Evolutionary conservation across 2,797 vertebrate genomes (phyloP), one percentile per base, ranked within the genome.

Genomic region (Microcaecilia unicolor): DNA sequence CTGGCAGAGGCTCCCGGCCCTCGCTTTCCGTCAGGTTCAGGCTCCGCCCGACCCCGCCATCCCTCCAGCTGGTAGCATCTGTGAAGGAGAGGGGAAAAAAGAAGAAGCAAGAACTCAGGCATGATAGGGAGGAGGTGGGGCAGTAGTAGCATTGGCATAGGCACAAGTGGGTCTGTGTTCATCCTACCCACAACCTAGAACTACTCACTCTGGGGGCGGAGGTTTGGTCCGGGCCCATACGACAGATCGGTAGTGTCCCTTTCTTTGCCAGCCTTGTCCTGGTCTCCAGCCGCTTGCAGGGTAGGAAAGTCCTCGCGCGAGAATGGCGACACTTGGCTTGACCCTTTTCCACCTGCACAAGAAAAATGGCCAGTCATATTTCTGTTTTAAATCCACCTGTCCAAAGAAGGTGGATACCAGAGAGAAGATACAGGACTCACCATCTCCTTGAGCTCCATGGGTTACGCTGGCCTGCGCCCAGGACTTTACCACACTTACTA

Each of bases 291-390:
- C 72, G 92, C 90, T 86, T 92, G 90, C 86, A 96, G 90, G 87
- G 88, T 93, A 87, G 92, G 92, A 94, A 96, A 96, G 92, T 96
- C 92, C 92, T 96, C 92, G 80, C 91, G 91, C 91, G 91, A 96
- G 92, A 96, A 96, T 87, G 90, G 92, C 78, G 89, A 94, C 70
- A 68, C 92, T 93, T 83, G 91, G 91, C 70, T 94, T 92, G 80
- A 93, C 93, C 70, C 91, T 91, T 85, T 93, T 93, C 91, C 90
- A 92, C 89, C 91, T 95, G 25, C 33, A 23, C 4, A 8, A 4
- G 20, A 34, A 10, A 32, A 15, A 17, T 10, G 10, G 14, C n/a
- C n/a, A n/a, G n/a, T n/a, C 13, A n/a, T 20, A 14, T 21, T 12
- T 8, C 10, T 20, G 14, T 21, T 12, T 8, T 10, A 10, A 6